A percentile compares a stretch with the other conserved stretches of the same genome.
Conservation (phyloP, 1,140 invertebrate genomes). For the Lepeophtheirus salmonis region DNA sequence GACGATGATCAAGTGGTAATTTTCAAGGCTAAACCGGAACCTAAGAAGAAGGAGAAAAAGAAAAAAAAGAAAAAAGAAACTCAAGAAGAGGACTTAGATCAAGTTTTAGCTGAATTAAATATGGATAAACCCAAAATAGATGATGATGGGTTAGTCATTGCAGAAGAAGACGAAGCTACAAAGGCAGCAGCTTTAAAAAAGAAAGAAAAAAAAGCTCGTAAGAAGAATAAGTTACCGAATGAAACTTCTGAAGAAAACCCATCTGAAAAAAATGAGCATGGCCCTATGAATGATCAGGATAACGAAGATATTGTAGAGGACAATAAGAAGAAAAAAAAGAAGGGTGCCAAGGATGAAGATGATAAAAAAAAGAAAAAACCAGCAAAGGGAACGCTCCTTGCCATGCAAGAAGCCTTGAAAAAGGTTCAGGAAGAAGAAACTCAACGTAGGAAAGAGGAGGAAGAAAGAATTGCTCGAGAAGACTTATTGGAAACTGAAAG, state of each 20-base stretch:
- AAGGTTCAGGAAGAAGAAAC: slow-evolving; percentile 66
- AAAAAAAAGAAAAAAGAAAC: slow-evolving; percentile 4
- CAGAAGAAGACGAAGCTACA: slow-evolving; percentile 39
- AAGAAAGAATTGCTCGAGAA: slow-evolving; percentile 40
- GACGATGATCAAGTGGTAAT: neutral
- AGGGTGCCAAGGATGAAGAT: slow-evolving; percentile 21
- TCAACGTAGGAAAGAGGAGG: slow-evolving; percentile 7
- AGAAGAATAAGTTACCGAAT: slow-evolving; percentile 46
- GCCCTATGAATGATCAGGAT: slow-evolving; percentile 23
- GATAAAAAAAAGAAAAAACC: slow-evolving; percentile 23
- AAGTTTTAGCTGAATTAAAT: slow-evolving; percentile 40
- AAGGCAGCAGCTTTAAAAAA: slow-evolving; percentile 60
- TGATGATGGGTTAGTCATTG: too few relatives aligned
- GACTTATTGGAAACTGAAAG: slow-evolving; percentile 35
- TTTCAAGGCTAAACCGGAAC: neutral
- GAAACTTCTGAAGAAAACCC: neutral
- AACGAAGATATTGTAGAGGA: slow-evolving; percentile 17
- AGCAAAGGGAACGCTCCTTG: slow-evolving; percentile 1
- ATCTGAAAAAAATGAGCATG: slow-evolving; percentile 15
- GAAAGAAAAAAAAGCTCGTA: slow-evolving; percentile 64
- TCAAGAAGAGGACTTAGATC: slow-evolving; percentile 8
- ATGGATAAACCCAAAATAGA: slow-evolving; percentile 34
- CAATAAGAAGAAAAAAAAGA: slow-evolving; percentile 22
- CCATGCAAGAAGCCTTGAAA: slow-evolving; percentile 21
- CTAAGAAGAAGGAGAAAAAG: slow-evolving; percentile 10